These are phyloP conservation scores for Chloromyia formosa DNA, from an alignment of 2,888 invertebrate species.

Conservation along the genomic window DNA sequence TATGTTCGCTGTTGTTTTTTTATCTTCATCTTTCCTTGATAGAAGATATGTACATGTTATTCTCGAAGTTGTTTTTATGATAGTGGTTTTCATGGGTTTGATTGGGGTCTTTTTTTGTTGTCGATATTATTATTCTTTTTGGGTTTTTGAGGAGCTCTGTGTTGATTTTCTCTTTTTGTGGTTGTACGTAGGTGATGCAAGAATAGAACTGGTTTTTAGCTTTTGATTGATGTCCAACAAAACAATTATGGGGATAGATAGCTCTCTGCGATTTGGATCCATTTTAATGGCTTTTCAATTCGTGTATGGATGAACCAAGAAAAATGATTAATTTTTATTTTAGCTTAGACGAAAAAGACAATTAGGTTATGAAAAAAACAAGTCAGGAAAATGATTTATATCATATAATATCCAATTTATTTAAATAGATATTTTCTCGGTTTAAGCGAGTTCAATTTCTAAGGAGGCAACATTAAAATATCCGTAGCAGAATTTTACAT, in stretches of 20 bases:
- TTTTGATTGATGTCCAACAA: constrained; percentile 24
- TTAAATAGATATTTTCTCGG: no score
- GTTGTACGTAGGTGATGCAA: constrained; percentile 29
- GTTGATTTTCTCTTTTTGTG: constrained; percentile 9
- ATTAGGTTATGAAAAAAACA: no score
- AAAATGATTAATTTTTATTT: no score
- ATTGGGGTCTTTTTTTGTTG: neutral
- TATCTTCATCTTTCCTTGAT: neutral
- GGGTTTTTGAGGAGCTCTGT: neutral
- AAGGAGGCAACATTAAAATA: no score
- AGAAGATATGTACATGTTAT: neutral
- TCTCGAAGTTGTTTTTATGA: neutral
- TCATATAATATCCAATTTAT: no score
- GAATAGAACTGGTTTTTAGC: constrained; percentile 34
- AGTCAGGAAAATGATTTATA: no score
- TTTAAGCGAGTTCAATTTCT: no score
- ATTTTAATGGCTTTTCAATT: neutral
- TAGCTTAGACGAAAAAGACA: no score
- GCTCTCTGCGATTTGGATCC: neutral
- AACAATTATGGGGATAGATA: neutral
- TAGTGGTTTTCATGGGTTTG: neutral
- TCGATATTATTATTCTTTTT: neutral
- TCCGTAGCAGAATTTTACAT: no score
- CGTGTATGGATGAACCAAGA: neutral
- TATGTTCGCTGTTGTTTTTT: neutral